Conservation (phyloP, 2,888 invertebrate species). For the Abrostola tripartita region DNA sequence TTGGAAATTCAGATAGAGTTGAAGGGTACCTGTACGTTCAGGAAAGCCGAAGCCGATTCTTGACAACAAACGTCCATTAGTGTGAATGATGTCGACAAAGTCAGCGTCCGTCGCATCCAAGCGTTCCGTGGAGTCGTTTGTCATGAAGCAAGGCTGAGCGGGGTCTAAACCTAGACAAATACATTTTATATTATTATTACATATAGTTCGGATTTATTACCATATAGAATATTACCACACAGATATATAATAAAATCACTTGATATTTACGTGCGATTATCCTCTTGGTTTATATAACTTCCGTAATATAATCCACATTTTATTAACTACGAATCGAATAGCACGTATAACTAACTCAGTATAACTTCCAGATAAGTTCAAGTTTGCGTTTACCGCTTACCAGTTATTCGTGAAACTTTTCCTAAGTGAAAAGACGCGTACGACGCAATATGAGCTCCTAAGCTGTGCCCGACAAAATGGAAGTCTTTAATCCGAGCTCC, state of each 20-base stretch:
- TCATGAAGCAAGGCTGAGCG: conserved; percentile 89
- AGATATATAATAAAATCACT: too few species aligned
- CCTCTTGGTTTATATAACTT: too few species aligned
- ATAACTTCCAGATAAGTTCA: not conserved
- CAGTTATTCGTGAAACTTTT: conserved; percentile 84
- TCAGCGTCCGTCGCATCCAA: conserved; percentile 88
- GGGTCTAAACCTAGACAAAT: conserved; percentile 87
- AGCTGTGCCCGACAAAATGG: conserved; percentile 89
- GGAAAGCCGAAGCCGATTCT: conserved; percentile 89
- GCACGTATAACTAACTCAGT: too few species aligned
- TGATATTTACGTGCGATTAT: too few species aligned
- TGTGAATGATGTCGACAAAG: conserved; percentile 90
- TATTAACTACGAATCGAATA: too few species aligned
- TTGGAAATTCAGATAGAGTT: not conserved
- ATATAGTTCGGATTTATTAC: not conserved
- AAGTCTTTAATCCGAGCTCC: conserved; percentile 76
- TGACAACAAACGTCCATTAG: conserved; percentile 86
- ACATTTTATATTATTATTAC: not conserved
- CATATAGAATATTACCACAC: too few species aligned
- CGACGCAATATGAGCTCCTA: conserved; percentile 90
- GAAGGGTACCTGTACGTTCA: conserved; percentile 83
- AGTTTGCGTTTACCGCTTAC: conserved; percentile 60
- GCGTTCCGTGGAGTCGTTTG: conserved; percentile 77
- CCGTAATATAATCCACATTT: too few species aligned
- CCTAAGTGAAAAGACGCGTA: conserved; percentile 86